Percentiles rank a stretch among this genome's conserved stretches.
Conservation (phyloP, 2,888 invertebrate genomes). For the Pheosia tremula region DNA sequence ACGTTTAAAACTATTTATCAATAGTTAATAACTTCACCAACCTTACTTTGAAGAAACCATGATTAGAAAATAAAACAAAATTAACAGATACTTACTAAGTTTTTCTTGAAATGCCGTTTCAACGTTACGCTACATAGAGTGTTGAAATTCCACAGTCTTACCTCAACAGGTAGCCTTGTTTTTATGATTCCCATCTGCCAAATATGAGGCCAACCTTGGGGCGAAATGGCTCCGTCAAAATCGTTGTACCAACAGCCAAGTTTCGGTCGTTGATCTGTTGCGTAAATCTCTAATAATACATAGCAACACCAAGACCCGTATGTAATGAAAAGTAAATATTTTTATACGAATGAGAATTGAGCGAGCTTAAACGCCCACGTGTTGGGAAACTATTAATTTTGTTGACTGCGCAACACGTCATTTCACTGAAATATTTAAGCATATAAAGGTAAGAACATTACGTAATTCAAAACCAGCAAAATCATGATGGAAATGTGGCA, state of each 20-base stretch:
- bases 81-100: no score
- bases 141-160: background rate
- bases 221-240: constrained; percentile 1
- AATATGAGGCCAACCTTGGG: background rate
- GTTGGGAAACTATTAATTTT: background rate
- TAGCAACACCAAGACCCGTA: background rate
- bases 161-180: background rate
- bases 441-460: no score
- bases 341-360: background rate
- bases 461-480: no score
- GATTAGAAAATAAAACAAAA: no score
- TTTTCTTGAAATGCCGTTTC: no score
- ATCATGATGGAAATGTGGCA: no score
- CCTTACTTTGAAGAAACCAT: no score
- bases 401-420: no score
- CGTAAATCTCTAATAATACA: constrained; percentile 7
- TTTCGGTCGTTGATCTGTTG: constrained; percentile 3
- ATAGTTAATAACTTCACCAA: no score
- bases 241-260: background rate
- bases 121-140: no score
- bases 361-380: background rate
- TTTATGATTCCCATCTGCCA: background rate
- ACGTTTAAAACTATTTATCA: no score
- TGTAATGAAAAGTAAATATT: constrained; percentile 5
- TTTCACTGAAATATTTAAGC: no score